Evolutionary conservation across 2,113 vertebrate genomes (phyloP).

Genomic region (Epinephelus fuscoguttatus): DNA sequence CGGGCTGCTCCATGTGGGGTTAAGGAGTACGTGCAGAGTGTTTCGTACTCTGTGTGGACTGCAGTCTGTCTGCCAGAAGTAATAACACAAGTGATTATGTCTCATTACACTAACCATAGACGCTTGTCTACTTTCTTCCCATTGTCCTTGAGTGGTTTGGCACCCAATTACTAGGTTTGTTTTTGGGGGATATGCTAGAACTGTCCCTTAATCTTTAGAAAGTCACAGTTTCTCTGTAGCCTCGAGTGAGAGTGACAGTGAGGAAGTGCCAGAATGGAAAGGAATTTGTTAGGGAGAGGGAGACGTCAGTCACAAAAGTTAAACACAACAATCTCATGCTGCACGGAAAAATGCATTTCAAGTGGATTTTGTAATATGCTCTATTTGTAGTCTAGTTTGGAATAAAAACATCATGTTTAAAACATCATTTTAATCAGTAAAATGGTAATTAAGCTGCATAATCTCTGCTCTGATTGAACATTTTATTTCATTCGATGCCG

Average conservation of each 20-base stretch:
- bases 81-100: conserved; percentile 64
- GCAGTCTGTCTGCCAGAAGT: conserved; percentile 51
- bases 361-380: conserved; percentile 39
- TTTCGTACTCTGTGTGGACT: conserved; percentile 40
- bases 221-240: conserved; percentile 52
- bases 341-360: conserved; percentile 33
- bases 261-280: conserved; percentile 54
- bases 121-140: conserved; percentile 57
- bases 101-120: conserved; percentile 68
- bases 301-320: conserved; percentile 56
- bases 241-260: conserved; percentile 55
- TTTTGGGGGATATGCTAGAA: conserved; percentile 56
- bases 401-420: conserved; percentile 52
- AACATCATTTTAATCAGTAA: conserved; percentile 53
- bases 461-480: conserved; percentile 33
- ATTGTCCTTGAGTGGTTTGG: conserved; percentile 71
- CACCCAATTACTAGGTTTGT: conserved; percentile 72
- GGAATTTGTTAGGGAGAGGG: conserved; percentile 58
- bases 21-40: conserved; percentile 33
- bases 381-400: conserved; percentile 42
- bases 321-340: conserved; percentile 30
- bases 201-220: conserved; percentile 68
- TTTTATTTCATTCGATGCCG: conserved; percentile 9
- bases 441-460: conserved; percentile 61
- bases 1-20: conserved; percentile 46